These are phyloP conservation scores for Ornithorhynchus anatinus DNA, from an alignment of 2,113 vertebrate species.

Conservation along the genomic window DNA sequence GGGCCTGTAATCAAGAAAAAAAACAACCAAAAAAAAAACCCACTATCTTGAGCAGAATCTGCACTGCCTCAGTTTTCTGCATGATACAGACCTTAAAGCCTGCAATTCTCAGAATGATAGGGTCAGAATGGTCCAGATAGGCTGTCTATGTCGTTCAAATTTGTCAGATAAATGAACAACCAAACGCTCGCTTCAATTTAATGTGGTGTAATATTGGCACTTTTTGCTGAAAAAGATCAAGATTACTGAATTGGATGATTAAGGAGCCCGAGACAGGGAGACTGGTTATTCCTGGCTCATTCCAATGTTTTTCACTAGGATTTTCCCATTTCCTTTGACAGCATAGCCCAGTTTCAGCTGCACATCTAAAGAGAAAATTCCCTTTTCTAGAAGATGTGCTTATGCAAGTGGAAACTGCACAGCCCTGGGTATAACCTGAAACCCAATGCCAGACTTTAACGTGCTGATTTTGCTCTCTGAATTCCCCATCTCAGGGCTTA, in stretches of 20 bases:
- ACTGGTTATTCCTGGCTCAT: fast-evolving
- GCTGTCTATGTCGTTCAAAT: too few relatives aligned
- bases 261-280: fast-evolving
- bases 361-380: conserved; percentile 38
- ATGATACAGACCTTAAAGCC: too few relatives aligned
- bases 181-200: too few relatives aligned
- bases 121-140: too few relatives aligned
- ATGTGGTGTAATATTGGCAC: too few relatives aligned
- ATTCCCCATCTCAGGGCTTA: background rate
- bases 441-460: background rate
- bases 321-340: conserved; percentile 37
- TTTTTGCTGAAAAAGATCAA: background rate
- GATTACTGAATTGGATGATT: background rate
- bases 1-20: too few relatives aligned
- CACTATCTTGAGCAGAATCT: too few relatives aligned
- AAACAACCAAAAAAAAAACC: too few relatives aligned
- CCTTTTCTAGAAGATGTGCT: conserved; percentile 40
- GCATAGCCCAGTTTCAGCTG: conserved; percentile 9
- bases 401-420: conserved; percentile 44
- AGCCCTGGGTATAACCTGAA: background rate
- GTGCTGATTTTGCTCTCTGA: conserved; percentile 31
- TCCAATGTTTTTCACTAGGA: conserved; percentile 15
- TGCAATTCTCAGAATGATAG: too few relatives aligned
- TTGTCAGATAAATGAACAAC: too few relatives aligned
- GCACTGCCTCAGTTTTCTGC: too few relatives aligned